Base-by-base conservation (phyloP, 2,797 vertebrate species). In the Vultur gryphus region DNA sequence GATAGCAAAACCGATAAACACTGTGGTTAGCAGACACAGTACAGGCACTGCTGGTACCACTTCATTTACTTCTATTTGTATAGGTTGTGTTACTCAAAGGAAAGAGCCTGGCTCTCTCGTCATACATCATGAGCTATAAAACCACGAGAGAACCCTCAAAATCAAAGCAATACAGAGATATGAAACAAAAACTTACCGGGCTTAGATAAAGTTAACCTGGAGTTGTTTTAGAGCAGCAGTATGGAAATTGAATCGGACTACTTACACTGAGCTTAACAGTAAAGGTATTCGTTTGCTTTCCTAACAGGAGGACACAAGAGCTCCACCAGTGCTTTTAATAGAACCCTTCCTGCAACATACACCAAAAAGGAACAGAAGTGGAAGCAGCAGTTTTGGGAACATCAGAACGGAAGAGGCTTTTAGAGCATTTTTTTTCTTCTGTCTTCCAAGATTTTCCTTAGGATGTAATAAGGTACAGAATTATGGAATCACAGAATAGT, bases 1-100 rank as follows among this genome's bases (percentile, higher is more conserved):
- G 87, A 97, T 43, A 84, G 62, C 71, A 71, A 39, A 31, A 18
- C 86, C 51, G 81, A 95, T 72, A 92, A 94, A 84, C 3, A 3
- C 55, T 9, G 25, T 33, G 88, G 18, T 81, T n/a, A 73, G 62
- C 39, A 92, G 75, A 41, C 37, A 14, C 13, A 13, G 39, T 16
- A 17, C 49, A 43, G 46, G 67, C 86, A 59, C 61, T 37, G 61
- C 87, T 83, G 69, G 57, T 59, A 37, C 44, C 54, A 13, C 31
- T 55, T 51, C 52, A 6, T 15, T 31, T 48, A 35, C 52, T 61
- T 24, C 37, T 70, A 15, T 54, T 35, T 76, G 82, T 14, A 31
- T 7, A 37, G 17, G 12, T 9, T 37, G 59, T 17, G 62, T 71
- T 35, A 51, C 52, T 26, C 18, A 49, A 57, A 70, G 57, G 25